phyloP scores from a whole-genome alignment of 2,888 invertebrate genomes.

The Nymphalis polychloros region DNA sequence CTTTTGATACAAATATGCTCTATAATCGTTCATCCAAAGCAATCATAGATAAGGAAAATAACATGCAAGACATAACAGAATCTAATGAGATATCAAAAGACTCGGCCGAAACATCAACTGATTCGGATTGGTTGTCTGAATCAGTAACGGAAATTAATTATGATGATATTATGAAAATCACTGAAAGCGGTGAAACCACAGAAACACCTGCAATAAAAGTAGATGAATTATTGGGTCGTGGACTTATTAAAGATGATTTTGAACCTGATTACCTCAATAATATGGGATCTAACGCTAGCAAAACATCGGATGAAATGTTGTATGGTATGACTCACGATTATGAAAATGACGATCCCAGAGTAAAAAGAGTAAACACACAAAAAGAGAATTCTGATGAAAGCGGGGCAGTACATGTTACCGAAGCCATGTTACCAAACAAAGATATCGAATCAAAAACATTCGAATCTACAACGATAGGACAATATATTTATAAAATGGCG shows the following conservation, averaged over 20 bases:
- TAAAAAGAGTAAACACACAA: constrained; percentile 61
- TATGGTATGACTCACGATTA: constrained; percentile 68
- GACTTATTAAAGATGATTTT: constrained; percentile 62
- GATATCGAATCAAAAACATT: constrained; percentile 34
- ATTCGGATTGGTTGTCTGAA: constrained; percentile 70
- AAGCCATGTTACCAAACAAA: constrained; percentile 32
- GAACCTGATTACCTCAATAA: constrained; percentile 72
- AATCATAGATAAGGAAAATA: constrained; percentile 47
- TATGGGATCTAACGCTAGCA: constrained; percentile 53
- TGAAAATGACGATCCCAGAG: constrained; percentile 62
- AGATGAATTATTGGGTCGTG: constrained; percentile 58
- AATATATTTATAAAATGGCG: constrained; percentile 66
- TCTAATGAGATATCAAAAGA: constrained; percentile 41
- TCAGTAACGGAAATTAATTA: constrained; percentile 64
- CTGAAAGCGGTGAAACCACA: constrained; percentile 56
- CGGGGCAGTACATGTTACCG: constrained; percentile 34
- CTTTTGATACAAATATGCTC: constrained; percentile 64
- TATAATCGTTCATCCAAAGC: constrained; percentile 69
- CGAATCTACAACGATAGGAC: constrained; percentile 64
- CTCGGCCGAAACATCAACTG: constrained; percentile 45
- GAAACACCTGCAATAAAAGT: constrained; percentile 53
- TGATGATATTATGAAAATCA: constrained; percentile 57
- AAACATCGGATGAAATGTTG: constrained; percentile 56
- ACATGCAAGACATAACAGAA: constrained; percentile 42
- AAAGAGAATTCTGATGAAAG: constrained; percentile 30